Evolutionary conservation across 2,797 vertebrate genomes (phyloP).

Genomic region (Petrocephalus schoutedeni): DNA sequence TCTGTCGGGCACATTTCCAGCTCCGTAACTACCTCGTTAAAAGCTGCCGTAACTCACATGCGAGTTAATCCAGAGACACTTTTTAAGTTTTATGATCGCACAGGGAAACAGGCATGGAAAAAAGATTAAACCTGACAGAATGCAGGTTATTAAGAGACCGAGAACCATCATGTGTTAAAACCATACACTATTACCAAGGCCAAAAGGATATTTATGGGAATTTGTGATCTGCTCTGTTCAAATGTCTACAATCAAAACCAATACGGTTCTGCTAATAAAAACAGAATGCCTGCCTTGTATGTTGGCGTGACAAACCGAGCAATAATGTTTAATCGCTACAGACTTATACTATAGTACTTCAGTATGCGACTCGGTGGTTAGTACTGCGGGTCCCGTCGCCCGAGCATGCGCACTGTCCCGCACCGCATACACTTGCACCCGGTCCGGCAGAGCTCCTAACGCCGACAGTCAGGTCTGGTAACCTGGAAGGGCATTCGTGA

Average conservation of each 20-base stretch:
- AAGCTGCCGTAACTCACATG: not conserved
- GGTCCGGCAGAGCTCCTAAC: not conserved
- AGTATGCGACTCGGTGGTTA: not conserved
- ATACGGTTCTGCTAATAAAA: not conserved
- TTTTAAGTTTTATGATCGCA: not conserved
- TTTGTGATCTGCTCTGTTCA: not conserved
- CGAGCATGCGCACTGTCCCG: not conserved
- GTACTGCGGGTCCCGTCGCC: not conserved
- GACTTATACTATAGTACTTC: not conserved
- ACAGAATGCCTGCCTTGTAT: not conserved
- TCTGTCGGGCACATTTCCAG: not conserved
- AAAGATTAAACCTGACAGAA: not conserved
- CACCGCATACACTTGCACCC: not conserved
- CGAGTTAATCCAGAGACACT: not conserved
- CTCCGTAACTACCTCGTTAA: not conserved
- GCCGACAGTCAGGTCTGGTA: not conserved
- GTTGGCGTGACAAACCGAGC: not conserved
- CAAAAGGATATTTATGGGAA: not conserved
- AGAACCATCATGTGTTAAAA: not conserved
- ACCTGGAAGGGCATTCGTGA: not conserved
- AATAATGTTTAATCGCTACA: not conserved
- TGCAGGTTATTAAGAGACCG: not conserved
- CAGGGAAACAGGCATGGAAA: not conserved
- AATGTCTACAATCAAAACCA: not conserved
- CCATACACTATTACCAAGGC: not conserved